Base-by-base conservation (phyloP, 2,113 vertebrate species). In the Brachyhypopomus occidentalis region DNA sequence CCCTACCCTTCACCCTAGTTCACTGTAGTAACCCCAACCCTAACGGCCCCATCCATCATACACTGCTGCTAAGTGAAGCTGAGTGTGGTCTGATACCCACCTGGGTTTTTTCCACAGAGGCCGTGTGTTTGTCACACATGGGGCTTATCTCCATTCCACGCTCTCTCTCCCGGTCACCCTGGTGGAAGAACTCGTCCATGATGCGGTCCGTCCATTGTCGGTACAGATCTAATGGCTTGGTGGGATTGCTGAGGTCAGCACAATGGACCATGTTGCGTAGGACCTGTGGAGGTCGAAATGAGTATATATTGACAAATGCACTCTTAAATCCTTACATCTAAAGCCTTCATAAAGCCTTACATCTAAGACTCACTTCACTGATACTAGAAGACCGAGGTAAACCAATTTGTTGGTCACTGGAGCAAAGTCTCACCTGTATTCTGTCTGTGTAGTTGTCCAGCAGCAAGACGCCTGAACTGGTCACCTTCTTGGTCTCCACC, bases 151-250 rank as follows among this genome's bases (percentile, higher is more conserved):
- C 98, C 96, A 99, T 99, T 3, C 98, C 98, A 0, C 96, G 92
- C 79, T 98, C 97, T 60, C 97, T 82, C 84, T 99, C 98, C 34
- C 96, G 93, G 93, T 99, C 98, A 59, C 98, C 98, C 88, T 99
- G 98, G 84, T 98, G 97, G 93, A 98, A 99, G 92, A 99, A 99
- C 86, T 99, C 98, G 2, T 99, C 95, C 97, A 99, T 99, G 92
- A 99, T 99, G 75, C 98, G 92, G 91, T 98, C 96, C 0, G 97
- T 99, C 98, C 98, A 99, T 87, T 99, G 97, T 12, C 95, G 93
- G 90, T 99, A 99, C 66, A 99, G 89, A 79, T 97, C 97, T 92
- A 99, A 91, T 0, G 97, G 96, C 85, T 99, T 99, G 62, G 98
- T 99, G 79, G 98, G 98, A 67, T 99, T 99, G 80, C 97, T 99